These are phyloP conservation scores for Hanleya hanleyi DNA, from an alignment of 2,888 invertebrate genomes.

Conservation along the genomic window DNA sequence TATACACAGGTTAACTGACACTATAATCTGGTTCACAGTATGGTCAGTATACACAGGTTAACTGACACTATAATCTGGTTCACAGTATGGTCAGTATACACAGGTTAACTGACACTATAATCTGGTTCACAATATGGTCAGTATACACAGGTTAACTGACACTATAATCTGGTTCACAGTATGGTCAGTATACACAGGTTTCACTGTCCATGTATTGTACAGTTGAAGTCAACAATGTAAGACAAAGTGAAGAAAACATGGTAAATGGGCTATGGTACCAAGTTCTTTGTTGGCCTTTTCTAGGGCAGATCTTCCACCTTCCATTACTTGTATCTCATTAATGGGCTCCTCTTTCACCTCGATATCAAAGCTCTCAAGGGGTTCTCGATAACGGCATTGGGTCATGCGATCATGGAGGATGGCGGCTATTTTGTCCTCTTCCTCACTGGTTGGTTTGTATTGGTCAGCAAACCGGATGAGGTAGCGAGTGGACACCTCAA, in stretches of 20 bases:
- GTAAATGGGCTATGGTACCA: constrained; percentile 76
- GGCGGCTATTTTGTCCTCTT: constrained; percentile 54
- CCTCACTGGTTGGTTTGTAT: constrained; percentile 35
- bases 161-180: too few relatives aligned
- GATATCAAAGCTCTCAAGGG: constrained; percentile 77
- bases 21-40: too few relatives aligned
- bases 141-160: too few relatives aligned
- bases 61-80: too few relatives aligned
- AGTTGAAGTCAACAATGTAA: too few relatives aligned
- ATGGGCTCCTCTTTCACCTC: constrained; percentile 80
- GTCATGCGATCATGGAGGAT: constrained; percentile 92
- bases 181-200: too few relatives aligned
- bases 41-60: too few relatives aligned
- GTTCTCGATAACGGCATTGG: constrained; percentile 85
- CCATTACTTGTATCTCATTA: constrained; percentile 88
- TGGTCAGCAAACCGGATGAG: constrained; percentile 69
- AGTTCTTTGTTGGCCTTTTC: constrained; percentile 85
- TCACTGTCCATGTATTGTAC: too few relatives aligned
- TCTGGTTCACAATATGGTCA: too few relatives aligned
- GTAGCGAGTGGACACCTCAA: constrained; percentile 82
- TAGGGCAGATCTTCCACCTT: constrained; percentile 85
- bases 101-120: too few relatives aligned
- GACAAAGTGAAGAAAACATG: neutral
- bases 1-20: too few relatives aligned
- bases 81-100: too few relatives aligned